Base-by-base conservation (phyloP, 2,113 vertebrate genomes). In the Trichechus manatus region DNA sequence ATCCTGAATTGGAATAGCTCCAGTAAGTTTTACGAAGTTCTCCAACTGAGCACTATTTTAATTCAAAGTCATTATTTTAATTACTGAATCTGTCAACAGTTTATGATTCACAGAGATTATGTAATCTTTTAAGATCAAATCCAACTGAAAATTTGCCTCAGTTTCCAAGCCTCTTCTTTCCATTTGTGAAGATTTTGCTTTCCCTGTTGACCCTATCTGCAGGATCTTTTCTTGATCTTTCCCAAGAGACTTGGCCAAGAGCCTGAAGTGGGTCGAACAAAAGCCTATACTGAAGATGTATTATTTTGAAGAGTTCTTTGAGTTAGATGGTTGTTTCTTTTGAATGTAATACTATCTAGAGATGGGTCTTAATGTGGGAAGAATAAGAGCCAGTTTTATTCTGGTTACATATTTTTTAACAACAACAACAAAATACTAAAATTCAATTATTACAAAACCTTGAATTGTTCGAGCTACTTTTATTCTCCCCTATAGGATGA, bases 31-130 rank as follows among this genome's bases (percentile, higher is more conserved):
- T 56, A 99, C 99, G 82, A 99, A 98, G 96, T 87, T 93, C 22
- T 80, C 15, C 13, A 61, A 3, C 5, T 61, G 20, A 92, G n/a
- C 98, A 47, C 99, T 99, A 99, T 97, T 99, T 99, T 96, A 99
- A 98, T 98, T 99, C 99, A 84, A 99, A 99, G 53, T 99, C 98
- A 98, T 99, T 99, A 99, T 99, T 98, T 99, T 99, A 98, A 98
- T 99, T 86, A 99, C 98, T 89, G 98, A 99, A 94, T 98, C 98
- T 96, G 99, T 10, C 36, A 87, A 9, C 2, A 61, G 17, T 99
- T 99, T 89, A 99, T 98, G 94, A 98, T 96, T 99, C 99, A 99
- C 98, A 99, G 42, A 99, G 68, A 99, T 99, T 93, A 99, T 98
- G 13, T 99, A 99, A 90, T 99, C 99, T 97, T 99, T 99, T 93